Base-by-base conservation (phyloP, 2,888 invertebrate species). In the Caenorhabditis parvicauda region DNA sequence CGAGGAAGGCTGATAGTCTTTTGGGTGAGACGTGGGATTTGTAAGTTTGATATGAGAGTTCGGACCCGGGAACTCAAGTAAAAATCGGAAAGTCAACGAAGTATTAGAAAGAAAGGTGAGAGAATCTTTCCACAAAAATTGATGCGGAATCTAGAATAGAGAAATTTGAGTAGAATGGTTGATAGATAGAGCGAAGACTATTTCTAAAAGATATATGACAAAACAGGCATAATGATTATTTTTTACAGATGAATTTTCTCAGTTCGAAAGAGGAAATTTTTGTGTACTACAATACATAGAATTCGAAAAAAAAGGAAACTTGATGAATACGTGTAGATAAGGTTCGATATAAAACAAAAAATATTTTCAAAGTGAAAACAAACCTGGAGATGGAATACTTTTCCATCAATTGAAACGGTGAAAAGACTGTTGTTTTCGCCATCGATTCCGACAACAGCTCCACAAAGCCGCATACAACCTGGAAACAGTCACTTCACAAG, bases 371-470 rank as follows among this genome's bases (percentile, higher is more conserved):
- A 49, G 19, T 21, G 17, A n/a, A 19, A 22, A 41, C 39, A 19
- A 7, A 78, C 86, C 87, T 98, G 96, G 83, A 98, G 94, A 84
- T 98, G 98, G 85, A 98, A 98, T 14, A 94, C 94, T 84, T 98
- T 99, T 77, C 94, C 92, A 84, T 98, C 98, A 47, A 95, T 95
- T 4, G 94, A 95, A 79, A 98, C 92, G 46, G 96, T 98, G 85
- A 98, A 99, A 4, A 95, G 95, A 81, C 94, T 92, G 74, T 87
- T 86, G 83, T 98, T 96, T 83, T 96, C 95, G 82, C 95, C 94
- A 82, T 98, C 96, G 75, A 99, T 98, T 45, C 98, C 98, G 80
- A 99, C 91, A 41, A 96, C 89, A 1, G 98, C 96, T 46, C 93
- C 94, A 83, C 83, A 71, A 41, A 98, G 86, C n/a, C 95, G 87